Conservation (phyloP, 2,888 invertebrate genomes). For the Temnothorax ravouxi region DNA sequence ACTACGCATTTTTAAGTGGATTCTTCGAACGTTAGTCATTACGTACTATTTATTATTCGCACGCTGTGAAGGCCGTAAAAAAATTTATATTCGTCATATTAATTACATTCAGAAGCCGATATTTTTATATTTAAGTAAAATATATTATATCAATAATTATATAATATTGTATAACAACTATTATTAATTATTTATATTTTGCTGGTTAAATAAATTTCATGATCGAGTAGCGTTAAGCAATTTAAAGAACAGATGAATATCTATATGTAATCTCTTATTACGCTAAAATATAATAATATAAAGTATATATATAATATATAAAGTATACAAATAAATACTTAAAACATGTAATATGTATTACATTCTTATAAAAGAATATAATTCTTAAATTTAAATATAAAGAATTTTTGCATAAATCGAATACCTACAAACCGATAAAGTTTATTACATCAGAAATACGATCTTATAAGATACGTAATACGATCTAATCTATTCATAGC, state of each 20-base stretch:
- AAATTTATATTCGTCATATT: background rate
- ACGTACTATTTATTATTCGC: background rate
- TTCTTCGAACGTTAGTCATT: conserved; percentile 17
- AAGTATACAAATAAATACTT: background rate
- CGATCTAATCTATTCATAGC: conserved; percentile 31
- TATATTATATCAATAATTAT: conserved; percentile 5
- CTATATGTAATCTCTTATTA: background rate
- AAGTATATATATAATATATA: no score
- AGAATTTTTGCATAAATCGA: background rate
- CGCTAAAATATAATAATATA: background rate
- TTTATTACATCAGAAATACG: conserved; percentile 3
- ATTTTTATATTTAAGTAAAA: background rate
- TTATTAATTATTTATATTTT: conserved; percentile 1
- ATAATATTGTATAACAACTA: background rate
- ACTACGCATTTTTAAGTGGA: background rate
- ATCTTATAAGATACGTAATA: conserved; percentile 9
- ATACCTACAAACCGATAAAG: background rate
- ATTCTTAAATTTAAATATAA: background rate
- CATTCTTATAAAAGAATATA: background rate
- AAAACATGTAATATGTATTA: background rate
- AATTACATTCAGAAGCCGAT: background rate
- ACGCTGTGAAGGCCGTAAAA: background rate
- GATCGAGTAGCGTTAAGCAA: background rate
- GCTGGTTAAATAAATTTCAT: background rate
- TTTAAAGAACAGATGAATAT: background rate